Evolutionary conservation across 2,113 vertebrate species (phyloP), one percentile per base, ranked within the genome.

Genomic region (Megaceryle maxima): DNA sequence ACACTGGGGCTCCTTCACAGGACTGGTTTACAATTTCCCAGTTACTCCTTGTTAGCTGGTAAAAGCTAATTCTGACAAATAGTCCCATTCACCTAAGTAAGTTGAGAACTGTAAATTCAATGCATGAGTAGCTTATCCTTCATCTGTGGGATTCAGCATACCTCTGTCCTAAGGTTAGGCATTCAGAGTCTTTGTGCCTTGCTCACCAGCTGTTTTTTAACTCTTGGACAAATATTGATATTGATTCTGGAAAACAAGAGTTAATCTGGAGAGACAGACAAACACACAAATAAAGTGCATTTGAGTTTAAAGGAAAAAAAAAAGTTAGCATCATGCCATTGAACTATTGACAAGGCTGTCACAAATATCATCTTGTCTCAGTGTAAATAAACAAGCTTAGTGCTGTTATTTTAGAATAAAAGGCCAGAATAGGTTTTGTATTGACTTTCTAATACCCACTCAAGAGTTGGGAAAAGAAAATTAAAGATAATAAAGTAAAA

Each of bases 401-500:
- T 81, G 87, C 83, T 96, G 96, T 97, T 97, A 96, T 97, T 97
- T 97, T 95, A 93, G 96, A 97, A 96, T 96, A 96, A 95, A 94
- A 96, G 88, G 75, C 92, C 13, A 0, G 88, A 96, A 97, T 96
- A 95, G 90, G 95, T 93, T 97, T 97, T 96, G 92, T 97, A 97
- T 97, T 97, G 97, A 98, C 97, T 97, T 96, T 96, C 95, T 96
- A 97, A 97, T 95, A 95, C 85, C 76, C 92, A 70, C 87, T 97
- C 92, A 90, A 95, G 95, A 96, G 81, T 85, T 93, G 91, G 87
- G 95, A 96, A 90, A 96, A 95, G 96, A 96, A 97, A 97, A 97
- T 97, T 97, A 97, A 97, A 97, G 96, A 96, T 97, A 97, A 97
- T 97, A 96, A 98, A 97, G 94, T 96, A 96, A 97, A 97, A 94